These are phyloP conservation scores for Polyergus mexicanus DNA, from an alignment of 1,140 invertebrate species.

Conservation along the genomic window DNA sequence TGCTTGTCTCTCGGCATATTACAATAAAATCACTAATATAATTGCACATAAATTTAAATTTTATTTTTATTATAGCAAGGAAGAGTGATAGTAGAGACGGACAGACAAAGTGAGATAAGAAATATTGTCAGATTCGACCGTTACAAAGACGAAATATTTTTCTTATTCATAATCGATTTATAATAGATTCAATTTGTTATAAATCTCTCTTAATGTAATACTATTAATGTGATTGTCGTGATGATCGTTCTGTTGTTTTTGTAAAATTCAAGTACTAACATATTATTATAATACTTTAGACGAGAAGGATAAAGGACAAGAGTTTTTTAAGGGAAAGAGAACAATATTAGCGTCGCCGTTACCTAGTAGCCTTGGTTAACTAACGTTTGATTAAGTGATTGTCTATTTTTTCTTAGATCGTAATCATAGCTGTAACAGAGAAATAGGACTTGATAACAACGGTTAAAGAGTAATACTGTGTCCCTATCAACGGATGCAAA, in stretches of 20 bases:
- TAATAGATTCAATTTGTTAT: not conserved
- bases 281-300: not conserved
- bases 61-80: slow-evolving; percentile 48
- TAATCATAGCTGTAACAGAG: not conserved
- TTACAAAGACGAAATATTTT: not conserved
- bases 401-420: not conserved
- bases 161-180: slow-evolving; percentile 5
- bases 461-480: not conserved
- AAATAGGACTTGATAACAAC: not conserved
- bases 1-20: slow-evolving; percentile 59
- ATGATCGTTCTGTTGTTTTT: not conserved
- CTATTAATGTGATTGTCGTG: not conserved
- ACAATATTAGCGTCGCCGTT: slow-evolving; percentile 1
- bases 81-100: not conserved
- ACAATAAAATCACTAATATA: slow-evolving; percentile 8
- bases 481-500: not conserved
- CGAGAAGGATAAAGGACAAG: slow-evolving; percentile 1
- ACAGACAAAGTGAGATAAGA: not conserved
- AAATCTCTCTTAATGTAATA: too few species aligned
- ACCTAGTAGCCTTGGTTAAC: not conserved
- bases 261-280: not conserved
- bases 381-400: not conserved
- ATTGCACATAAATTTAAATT: slow-evolving; percentile 43
- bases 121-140: not conserved
- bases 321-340: slow-evolving; percentile 8